These are phyloP conservation scores for Pseudachorutes palmiensis DNA, from an alignment of 1,140 invertebrate genomes.

Conservation along the genomic window DNA sequence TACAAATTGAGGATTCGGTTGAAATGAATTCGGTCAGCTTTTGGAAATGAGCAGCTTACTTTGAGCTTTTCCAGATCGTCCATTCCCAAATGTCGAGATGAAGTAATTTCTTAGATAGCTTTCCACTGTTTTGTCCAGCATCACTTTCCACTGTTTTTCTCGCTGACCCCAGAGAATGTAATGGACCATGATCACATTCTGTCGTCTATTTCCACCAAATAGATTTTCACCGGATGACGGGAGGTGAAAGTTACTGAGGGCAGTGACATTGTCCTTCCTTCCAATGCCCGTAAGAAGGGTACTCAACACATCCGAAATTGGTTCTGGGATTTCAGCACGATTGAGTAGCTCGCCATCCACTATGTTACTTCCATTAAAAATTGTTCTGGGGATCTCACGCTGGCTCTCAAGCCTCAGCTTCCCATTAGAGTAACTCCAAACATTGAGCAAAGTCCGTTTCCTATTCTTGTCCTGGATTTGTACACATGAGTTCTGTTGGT, in stretches of 20 bases:
- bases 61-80: background rate
- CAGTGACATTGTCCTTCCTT: background rate
- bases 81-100: background rate
- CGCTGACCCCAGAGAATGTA: background rate
- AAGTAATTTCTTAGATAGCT: background rate
- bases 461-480: background rate
- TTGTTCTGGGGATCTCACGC: background rate
- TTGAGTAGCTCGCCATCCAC: background rate
- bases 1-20: background rate
- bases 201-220: background rate
- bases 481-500: background rate
- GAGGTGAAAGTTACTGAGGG: background rate
- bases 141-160: background rate
- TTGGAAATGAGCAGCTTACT: background rate
- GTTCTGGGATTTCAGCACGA: background rate
- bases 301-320: background rate
- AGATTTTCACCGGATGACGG: slow-evolving; percentile 1
- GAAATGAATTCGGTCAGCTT: background rate
- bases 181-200: background rate
- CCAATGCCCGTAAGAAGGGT: background rate
- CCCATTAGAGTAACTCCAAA: background rate
- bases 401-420: background rate
- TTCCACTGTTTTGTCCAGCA: background rate
- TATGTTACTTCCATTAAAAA: background rate
- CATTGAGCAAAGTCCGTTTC: background rate